Percentiles rank a stretch among this genome's conserved stretches.
Evolutionary conservation across 2,888 invertebrate genomes (phyloP).

Genomic region (Keiferia lycopersicella): DNA sequence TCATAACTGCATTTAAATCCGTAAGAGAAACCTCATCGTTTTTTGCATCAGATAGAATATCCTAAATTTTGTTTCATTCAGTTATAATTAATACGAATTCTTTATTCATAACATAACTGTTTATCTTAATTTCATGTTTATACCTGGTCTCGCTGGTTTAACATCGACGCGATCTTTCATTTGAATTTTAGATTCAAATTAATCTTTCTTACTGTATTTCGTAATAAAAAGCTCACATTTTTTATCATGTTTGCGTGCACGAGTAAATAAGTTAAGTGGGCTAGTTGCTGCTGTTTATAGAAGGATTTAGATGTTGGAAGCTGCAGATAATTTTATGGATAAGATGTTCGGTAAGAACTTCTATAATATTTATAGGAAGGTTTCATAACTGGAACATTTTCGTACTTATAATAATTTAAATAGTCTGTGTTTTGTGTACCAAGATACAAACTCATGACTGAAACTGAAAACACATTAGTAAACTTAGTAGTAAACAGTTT

Average conservation of each 20-base stretch:
- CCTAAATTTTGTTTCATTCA: not conserved
- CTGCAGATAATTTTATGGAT: not conserved
- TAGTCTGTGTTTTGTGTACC: too few relatives aligned
- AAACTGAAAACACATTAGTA: too few relatives aligned
- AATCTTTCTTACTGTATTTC: slow-evolving; percentile 22
- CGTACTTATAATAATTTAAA: not conserved
- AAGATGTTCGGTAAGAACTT: not conserved
- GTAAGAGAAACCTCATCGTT: not conserved
- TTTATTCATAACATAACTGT: slow-evolving; percentile 37
- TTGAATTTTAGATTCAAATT: slow-evolving; percentile 26
- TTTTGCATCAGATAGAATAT: not conserved
- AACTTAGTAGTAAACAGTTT: too few relatives aligned
- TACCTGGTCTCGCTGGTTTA: slow-evolving; percentile 20
- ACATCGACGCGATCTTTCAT: slow-evolving; percentile 20
- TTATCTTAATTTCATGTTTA: slow-evolving; percentile 26
- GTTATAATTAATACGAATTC: slow-evolving; percentile 35
- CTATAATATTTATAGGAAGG: not conserved
- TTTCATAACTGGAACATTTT: not conserved
- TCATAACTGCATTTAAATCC: too few relatives aligned
- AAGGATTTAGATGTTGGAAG: not conserved
- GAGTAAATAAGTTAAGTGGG: slow-evolving; percentile 12
- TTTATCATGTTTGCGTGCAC: slow-evolving; percentile 17
- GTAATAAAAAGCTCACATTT: slow-evolving; percentile 11
- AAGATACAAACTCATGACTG: too few relatives aligned
- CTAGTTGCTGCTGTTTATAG: not conserved